Percentiles rank a stretch among this genome's conserved stretches.
phyloP scores from a whole-genome alignment of 1,140 invertebrate genomes.

The Elysia chlorotica region DNA sequence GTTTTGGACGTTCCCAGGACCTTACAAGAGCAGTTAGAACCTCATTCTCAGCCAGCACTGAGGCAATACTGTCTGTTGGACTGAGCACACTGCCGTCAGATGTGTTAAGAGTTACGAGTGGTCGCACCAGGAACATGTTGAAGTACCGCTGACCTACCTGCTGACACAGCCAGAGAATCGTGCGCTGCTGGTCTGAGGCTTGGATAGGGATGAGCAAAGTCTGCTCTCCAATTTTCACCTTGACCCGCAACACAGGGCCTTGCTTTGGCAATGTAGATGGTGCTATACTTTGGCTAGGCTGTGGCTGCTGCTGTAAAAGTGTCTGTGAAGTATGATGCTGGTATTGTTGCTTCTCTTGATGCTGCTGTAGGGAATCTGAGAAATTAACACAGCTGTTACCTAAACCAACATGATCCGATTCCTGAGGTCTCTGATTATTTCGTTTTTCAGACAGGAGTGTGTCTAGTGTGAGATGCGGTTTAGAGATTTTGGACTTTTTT shows the following conservation, averaged over 20 bases:
- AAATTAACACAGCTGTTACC: too few relatives aligned
- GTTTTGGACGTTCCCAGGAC: constrained; percentile 9
- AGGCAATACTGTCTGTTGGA: neutral
- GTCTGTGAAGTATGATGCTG: neutral
- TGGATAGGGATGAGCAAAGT: constrained; percentile 13
- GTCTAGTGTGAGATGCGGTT: too few relatives aligned
- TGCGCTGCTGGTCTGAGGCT: constrained; percentile 2
- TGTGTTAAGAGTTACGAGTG: constrained; percentile 5
- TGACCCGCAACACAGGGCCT: neutral
- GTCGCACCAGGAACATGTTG: constrained; percentile 13
- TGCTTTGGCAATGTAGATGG: neutral
- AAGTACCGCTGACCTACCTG: constrained; percentile 13
- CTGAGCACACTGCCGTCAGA: constrained; percentile 12
- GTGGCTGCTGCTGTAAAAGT: neutral
- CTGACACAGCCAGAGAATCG: constrained; percentile 5
- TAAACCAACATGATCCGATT: too few relatives aligned
- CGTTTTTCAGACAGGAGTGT: too few relatives aligned
- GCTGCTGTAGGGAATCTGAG: too few relatives aligned
- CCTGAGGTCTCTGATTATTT: too few relatives aligned
- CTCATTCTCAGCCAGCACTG: neutral
- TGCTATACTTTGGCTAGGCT: neutral
- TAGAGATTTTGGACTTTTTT: too few relatives aligned
- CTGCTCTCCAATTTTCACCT: constrained; percentile 6
- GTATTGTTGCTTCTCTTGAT: too few relatives aligned
- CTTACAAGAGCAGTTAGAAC: constrained; percentile 4